These are phyloP conservation scores for Phymatocera aterrima DNA, from an alignment of 2,888 invertebrate genomes.

Conservation along the genomic window DNA sequence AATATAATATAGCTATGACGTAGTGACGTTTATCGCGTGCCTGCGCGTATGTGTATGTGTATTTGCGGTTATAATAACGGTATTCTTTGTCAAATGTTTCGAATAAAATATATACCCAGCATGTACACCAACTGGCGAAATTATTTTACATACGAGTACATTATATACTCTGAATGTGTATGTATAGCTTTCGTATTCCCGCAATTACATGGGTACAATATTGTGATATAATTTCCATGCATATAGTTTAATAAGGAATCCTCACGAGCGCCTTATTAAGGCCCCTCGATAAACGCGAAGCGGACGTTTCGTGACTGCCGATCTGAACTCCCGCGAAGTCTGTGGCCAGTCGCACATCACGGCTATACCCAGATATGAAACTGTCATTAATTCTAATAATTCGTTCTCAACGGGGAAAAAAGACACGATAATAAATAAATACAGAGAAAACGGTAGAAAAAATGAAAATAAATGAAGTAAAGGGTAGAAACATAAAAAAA, in stretches of 20 bases:
- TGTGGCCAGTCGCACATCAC: constrained; percentile 58
- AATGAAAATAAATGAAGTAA: neutral
- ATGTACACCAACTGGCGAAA: neutral
- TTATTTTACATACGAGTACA: neutral
- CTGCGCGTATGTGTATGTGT: too few species aligned
- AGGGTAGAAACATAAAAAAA: constrained; percentile 6
- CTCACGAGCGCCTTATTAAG: neutral
- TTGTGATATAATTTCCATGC: neutral
- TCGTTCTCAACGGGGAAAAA: constrained; percentile 54
- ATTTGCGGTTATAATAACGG: neutral
- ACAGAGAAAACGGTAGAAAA: neutral
- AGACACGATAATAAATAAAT: neutral
- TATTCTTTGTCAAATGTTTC: constrained; percentile 18
- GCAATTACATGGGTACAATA: neutral
- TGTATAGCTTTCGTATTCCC: neutral
- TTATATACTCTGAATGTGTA: too few species aligned
- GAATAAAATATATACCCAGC: neutral
- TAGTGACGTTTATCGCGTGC: neutral
- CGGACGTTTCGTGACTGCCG: constrained; percentile 17
- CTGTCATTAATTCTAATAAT: constrained; percentile 73
- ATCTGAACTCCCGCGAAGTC: constrained; percentile 11
- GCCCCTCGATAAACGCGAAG: too few species aligned
- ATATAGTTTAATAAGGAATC: constrained; percentile 14
- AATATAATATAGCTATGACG: neutral
- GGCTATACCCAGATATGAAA: too few species aligned